Percentiles rank a stretch among this genome's conserved stretches.
Evolutionary conservation across 2,113 vertebrate species (phyloP).

Genomic region (Rhizomys pruinosus): DNA sequence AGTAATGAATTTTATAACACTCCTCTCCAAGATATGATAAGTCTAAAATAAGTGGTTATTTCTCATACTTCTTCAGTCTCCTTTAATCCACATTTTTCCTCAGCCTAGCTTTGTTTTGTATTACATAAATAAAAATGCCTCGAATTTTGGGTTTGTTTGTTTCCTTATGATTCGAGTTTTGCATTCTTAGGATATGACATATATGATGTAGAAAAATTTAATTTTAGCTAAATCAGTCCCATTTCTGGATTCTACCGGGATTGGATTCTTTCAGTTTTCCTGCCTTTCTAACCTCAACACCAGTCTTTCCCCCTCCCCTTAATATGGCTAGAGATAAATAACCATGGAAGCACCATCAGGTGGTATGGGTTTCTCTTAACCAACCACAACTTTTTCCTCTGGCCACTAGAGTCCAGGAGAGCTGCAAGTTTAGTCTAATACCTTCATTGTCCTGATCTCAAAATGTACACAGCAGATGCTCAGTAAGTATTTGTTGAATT

Average conservation of each 20-base stretch:
- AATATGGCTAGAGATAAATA: not conserved
- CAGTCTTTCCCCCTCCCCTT: not conserved
- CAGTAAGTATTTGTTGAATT: not conserved
- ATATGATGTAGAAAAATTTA: not conserved
- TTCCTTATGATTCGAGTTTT: too few relatives aligned
- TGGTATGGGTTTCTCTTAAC: not conserved
- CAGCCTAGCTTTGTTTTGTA: too few relatives aligned
- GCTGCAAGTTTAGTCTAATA: not conserved
- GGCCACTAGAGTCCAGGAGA: not conserved
- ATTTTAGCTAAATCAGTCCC: not conserved
- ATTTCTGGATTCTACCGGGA: conserved; percentile 6
- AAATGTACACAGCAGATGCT: not conserved
- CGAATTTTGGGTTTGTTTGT: too few relatives aligned
- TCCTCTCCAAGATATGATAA: not conserved
- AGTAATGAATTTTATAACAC: conserved; percentile 17
- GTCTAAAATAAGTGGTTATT: conserved; percentile 24
- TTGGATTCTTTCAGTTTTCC: conserved; percentile 13
- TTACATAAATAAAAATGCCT: too few relatives aligned
- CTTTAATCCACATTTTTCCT: too few relatives aligned
- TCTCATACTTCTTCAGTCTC: conserved; percentile 1
- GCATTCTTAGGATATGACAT: not conserved
- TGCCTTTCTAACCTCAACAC: not conserved
- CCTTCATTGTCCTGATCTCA: not conserved
- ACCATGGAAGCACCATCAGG: not conserved
- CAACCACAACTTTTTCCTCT: not conserved